Percentiles rank a stretch among this genome's conserved stretches.
These are phyloP conservation scores for Rana temporaria DNA, from an alignment of 2,113 vertebrate species.

Conservation along the genomic window DNA sequence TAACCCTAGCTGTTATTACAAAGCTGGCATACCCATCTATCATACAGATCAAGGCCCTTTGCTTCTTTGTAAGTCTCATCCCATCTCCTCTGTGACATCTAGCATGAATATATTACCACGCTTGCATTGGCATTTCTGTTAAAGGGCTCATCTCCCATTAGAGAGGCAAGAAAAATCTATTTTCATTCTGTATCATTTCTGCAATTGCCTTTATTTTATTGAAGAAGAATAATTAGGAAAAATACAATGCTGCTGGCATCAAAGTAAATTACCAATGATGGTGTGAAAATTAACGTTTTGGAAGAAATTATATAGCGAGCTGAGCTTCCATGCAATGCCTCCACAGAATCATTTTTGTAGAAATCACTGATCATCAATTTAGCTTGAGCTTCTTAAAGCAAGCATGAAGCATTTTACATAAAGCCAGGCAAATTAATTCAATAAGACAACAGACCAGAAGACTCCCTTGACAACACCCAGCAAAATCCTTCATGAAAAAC, in stretches of 20 bases:
- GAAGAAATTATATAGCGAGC: slow-evolving; percentile 45
- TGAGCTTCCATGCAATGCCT: slow-evolving; percentile 29
- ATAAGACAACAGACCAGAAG: slow-evolving; percentile 46
- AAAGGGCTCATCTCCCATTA: slow-evolving; percentile 31
- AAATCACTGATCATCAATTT: slow-evolving; percentile 54
- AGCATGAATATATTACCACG: neutral
- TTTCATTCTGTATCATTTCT: slow-evolving; percentile 34
- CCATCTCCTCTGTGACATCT: neutral
- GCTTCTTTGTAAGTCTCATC: neutral
- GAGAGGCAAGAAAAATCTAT: slow-evolving; percentile 31
- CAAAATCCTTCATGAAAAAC: slow-evolving; percentile 37
- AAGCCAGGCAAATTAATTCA: slow-evolving; percentile 45
- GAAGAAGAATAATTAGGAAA: slow-evolving; percentile 50
- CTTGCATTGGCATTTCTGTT: slow-evolving; percentile 1
- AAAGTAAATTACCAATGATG: slow-evolving; percentile 53
- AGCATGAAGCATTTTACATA: slow-evolving; percentile 46
- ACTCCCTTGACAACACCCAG: slow-evolving; percentile 43
- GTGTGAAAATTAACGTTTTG: slow-evolving; percentile 52
- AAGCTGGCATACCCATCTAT: too few species aligned
- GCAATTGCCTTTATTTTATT: slow-evolving; percentile 44
- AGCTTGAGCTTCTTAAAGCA: slow-evolving; percentile 41
- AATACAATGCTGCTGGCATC: slow-evolving; percentile 43
- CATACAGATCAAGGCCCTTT: neutral
- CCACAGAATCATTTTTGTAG: slow-evolving; percentile 37
- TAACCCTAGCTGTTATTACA: too few species aligned